phyloP scores from a whole-genome alignment of 2,113 vertebrate species.

The Rhinolophus sinicus region DNA sequence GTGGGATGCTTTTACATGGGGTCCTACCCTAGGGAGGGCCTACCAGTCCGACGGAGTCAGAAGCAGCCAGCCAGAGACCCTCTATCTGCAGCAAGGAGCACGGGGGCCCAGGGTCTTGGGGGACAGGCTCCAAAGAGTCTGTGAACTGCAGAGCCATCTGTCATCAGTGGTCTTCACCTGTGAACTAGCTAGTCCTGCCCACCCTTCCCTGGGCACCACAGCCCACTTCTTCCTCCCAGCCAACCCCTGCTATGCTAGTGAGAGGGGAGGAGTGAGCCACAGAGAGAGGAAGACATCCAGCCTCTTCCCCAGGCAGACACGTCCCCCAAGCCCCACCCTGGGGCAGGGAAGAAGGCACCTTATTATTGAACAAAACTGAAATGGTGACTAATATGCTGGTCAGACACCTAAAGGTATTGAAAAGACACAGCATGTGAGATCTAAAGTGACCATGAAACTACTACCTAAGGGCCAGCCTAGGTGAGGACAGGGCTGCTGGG shows the following conservation, averaged over 20 bases:
- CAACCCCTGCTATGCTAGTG: neutral
- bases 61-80: neutral
- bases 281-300: neutral
- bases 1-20: neutral
- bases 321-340: neutral
- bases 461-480: neutral
- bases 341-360: neutral
- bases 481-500: neutral
- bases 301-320: neutral
- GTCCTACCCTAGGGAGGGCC: neutral
- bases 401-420: neutral
- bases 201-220: neutral
- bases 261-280: neutral
- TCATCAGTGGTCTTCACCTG: neutral
- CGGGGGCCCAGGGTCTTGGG: accelerated
- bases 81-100: neutral
- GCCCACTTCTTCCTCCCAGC: neutral
- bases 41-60: too few relatives aligned
- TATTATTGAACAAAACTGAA: neutral
- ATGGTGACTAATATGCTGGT: neutral
- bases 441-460: neutral
- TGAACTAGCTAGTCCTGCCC: neutral
- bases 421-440: neutral
- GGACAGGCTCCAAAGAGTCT: too few relatives aligned
- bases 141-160: neutral